Evolutionary conservation across 2,888 invertebrate species (phyloP), one percentile per base, ranked within the genome.

Genomic region (Drosophila vallismaia): DNA sequence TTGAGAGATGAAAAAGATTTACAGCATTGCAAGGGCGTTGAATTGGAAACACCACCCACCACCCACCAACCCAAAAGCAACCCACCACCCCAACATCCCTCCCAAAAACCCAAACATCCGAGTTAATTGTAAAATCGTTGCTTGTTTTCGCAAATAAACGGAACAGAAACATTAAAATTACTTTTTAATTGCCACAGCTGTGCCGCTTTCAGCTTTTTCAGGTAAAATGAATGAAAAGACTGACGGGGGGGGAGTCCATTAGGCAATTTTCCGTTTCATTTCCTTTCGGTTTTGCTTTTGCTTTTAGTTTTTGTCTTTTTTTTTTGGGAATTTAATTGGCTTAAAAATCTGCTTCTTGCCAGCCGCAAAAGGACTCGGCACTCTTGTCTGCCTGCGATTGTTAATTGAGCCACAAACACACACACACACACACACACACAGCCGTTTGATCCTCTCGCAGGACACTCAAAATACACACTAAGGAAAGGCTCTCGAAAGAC

Each of bases 161-260:
- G 54, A 36, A 62, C 51, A 14, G 53, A 45, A 68, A 72, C 75
- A 86, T 81, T 81, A 72, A 88, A 82, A 80, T 80, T 58, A 69
- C 71, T 69, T 77, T 83, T 82, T 88, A 77, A 82, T 82, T 88
- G 75, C 88, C 70, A 72, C 81, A 77, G 77, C 85, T 67, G 62
- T 24, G 42, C 26, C 28, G 44, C 45, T 54, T 50, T 19, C 19
- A 19, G 19, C 19, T 19, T 19, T 19, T 26, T 44, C 29, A 36
- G 38, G 51, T 38, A 8, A 19, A 14, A 14, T 49, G 24, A 42
- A 10, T 9, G 29, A 19, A 51, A 29, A 67, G 53, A 48, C 76
- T 79, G 70, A 59, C 74, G 75, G 71, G 76, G 71, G 76, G 67
- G 75, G 71, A 79, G 67, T 86, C 86, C 84, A 88, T 81, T 81